These are phyloP conservation scores for Folsomia manolachei DNA, from an alignment of 2,888 invertebrate genomes.

Conservation along the genomic window DNA sequence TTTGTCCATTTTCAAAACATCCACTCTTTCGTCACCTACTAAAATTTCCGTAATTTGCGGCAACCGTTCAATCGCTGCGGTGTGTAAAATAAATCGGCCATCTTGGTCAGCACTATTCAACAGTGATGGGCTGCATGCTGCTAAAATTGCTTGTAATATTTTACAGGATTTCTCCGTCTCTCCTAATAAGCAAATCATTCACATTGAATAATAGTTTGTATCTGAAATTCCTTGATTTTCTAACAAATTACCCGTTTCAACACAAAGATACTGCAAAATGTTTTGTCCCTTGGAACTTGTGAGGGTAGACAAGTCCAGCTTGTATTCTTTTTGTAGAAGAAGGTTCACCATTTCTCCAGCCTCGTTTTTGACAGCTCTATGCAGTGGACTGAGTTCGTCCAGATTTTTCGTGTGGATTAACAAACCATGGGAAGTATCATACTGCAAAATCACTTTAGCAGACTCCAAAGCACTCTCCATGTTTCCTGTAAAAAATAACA, in stretches of 20 bases:
- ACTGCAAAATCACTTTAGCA: constrained; percentile 21
- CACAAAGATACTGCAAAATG: constrained; percentile 30
- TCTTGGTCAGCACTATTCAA: constrained; percentile 24
- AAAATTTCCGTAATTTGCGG: constrained; percentile 17
- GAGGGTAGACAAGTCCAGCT: constrained; percentile 14
- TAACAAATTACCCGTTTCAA: constrained; percentile 15
- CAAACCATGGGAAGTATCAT: constrained; percentile 13
- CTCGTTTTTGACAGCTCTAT: constrained; percentile 23
- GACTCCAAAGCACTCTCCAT: constrained; percentile 20
- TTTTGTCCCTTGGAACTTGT: constrained; percentile 20
- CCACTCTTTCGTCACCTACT: constrained; percentile 22
- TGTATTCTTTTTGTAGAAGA: constrained; percentile 18
- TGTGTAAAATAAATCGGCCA: constrained; percentile 23
- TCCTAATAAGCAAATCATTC: constrained; percentile 11
- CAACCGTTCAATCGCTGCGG: constrained; percentile 23
- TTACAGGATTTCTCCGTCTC: constrained; percentile 27
- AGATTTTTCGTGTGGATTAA: constrained; percentile 19
- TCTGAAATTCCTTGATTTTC: neutral
- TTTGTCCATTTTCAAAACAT: constrained; percentile 25
- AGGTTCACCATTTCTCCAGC: constrained; percentile 26
- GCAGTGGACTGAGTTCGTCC: constrained; percentile 19
- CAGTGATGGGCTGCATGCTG: constrained; percentile 15
- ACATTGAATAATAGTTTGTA: neutral
- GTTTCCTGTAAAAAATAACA: neutral
- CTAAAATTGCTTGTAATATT: constrained; percentile 17